phyloP scores from a whole-genome alignment of 2,113 vertebrate species.

The Cyanoderma ruficeps region DNA sequence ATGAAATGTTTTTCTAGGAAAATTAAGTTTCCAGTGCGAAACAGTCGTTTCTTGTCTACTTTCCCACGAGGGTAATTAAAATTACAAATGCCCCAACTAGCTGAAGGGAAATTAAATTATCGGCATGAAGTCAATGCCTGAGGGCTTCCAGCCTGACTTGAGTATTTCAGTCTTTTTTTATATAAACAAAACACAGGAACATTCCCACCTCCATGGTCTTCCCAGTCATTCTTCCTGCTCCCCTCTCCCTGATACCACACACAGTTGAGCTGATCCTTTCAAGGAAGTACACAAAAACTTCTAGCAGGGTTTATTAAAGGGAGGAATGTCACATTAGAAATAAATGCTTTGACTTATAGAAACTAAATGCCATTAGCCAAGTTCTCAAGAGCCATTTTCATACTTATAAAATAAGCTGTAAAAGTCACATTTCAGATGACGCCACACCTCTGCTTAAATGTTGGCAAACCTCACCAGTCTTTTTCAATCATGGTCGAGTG shows the following conservation, averaged over 20 bases:
- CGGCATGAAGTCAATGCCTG: background rate
- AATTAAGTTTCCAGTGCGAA: background rate
- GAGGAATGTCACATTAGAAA: background rate
- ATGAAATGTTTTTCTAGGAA: background rate
- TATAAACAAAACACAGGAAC: background rate
- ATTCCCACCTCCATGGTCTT: background rate
- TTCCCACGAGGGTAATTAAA: background rate
- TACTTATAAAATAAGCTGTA: background rate
- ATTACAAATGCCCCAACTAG: background rate
- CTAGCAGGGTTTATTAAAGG: background rate
- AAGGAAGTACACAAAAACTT: background rate
- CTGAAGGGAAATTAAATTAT: background rate
- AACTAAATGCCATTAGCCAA: background rate
- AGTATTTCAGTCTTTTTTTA: background rate
- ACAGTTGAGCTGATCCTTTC: background rate
- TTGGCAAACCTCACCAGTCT: background rate
- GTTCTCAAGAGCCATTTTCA: background rate
- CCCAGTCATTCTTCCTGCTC: background rate
- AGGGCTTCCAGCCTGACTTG: background rate
- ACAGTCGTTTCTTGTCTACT: background rate
- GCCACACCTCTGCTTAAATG: background rate
- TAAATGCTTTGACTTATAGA: background rate
- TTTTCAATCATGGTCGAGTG: background rate
- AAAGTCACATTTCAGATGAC: background rate
- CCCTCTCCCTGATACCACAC: fast-evolving